Conservation (phyloP, 2,113 vertebrate genomes). For the Phylloscopus trochiloides region DNA sequence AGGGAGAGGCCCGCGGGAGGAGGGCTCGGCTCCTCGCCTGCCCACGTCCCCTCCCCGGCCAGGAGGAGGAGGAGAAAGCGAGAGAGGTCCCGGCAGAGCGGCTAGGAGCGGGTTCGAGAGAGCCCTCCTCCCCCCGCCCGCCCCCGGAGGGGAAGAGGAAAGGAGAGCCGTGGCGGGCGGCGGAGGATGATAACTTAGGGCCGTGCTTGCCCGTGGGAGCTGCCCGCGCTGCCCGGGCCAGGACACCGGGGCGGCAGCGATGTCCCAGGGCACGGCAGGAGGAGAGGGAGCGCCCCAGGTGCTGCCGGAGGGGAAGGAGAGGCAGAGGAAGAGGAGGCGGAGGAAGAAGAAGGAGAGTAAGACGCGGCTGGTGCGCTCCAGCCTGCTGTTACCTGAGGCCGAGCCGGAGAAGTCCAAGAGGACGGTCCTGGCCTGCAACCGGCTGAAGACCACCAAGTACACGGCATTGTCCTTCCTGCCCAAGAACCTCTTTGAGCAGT, state of each 20-base stretch:
- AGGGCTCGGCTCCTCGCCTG: neutral
- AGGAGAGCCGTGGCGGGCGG: conserved; percentile 1
- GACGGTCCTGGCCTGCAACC: conserved; percentile 79
- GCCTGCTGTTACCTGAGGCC: conserved; percentile 69
- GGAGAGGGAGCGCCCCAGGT: conserved; percentile 63
- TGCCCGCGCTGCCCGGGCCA: neutral
- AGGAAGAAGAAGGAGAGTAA: conserved; percentile 78
- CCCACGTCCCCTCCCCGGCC: conserved; percentile 27
- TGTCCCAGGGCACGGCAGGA: conserved; percentile 74
- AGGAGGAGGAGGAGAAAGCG: conserved; percentile 20
- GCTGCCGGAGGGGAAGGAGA: conserved; percentile 70
- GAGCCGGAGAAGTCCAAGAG: conserved; percentile 2
- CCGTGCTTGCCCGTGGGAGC: neutral
- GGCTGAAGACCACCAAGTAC: conserved; percentile 96
- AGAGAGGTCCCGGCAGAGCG: conserved; percentile 1
- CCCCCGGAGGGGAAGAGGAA: conserved; percentile 16
- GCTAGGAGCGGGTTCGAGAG: neutral
- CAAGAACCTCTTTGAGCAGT: conserved; percentile 97
- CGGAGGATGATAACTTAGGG: conserved; percentile 55
- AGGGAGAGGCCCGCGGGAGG: conserved; percentile 11
- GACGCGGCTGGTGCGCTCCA: conserved; percentile 82
- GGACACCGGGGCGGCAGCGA: conserved; percentile 35
- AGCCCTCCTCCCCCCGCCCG: neutral
- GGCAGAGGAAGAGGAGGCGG: conserved; percentile 74
- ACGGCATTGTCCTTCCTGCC: conserved; percentile 92